Evolutionary conservation across 1,140 invertebrate species (phyloP).

Genomic region (Magallana angulata): DNA sequence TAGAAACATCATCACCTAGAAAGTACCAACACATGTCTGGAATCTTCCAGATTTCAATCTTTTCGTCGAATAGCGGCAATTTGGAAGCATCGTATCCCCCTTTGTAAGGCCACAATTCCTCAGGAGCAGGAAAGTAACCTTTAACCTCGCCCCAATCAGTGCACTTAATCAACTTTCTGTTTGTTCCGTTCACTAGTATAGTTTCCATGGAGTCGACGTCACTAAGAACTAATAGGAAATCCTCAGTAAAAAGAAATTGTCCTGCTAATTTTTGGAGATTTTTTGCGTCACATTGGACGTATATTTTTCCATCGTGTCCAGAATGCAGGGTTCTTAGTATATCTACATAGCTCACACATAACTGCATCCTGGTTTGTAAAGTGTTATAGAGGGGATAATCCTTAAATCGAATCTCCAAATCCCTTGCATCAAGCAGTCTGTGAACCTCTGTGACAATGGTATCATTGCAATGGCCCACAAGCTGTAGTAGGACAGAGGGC

Average conservation of each 20-base stretch:
- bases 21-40: constrained; percentile 2
- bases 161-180: not conserved
- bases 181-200: not conserved
- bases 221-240: constrained; percentile 1
- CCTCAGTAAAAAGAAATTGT: not conserved
- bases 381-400: not conserved
- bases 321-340: not conserved
- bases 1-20: not conserved
- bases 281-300: not conserved
- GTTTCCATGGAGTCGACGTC: not conserved
- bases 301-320: not conserved
- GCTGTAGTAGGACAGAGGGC: not conserved
- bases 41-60: constrained; percentile 28
- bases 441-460: not conserved
- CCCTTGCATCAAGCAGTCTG: not conserved
- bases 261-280: not conserved
- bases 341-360: not conserved
- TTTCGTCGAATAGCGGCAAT: constrained; percentile 1
- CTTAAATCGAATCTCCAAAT: not conserved
- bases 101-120: not conserved
- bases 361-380: not conserved
- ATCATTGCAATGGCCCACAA: not conserved
- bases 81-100: not conserved
- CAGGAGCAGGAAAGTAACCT: not conserved
- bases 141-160: not conserved